Evolutionary conservation across 2,797 vertebrate genomes (phyloP).

Genomic region (Rhincodon typus): DNA sequence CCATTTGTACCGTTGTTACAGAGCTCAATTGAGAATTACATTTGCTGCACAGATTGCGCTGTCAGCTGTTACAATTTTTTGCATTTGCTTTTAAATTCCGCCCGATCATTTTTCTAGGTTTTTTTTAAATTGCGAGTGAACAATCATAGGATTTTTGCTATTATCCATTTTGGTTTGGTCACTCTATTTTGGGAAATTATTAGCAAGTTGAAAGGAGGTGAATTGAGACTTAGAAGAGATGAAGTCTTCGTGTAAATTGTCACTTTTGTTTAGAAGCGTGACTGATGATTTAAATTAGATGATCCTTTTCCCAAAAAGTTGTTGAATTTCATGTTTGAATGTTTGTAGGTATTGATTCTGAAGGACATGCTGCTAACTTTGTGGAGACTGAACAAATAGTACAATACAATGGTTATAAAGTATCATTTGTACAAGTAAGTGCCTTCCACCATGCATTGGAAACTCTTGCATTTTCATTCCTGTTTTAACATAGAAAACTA

Average conservation of each 20-base stretch:
- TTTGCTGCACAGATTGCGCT: neutral
- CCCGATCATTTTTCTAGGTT: neutral
- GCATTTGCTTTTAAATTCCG: neutral
- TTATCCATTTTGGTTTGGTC: neutral
- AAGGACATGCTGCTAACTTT: slow-evolving; percentile 94
- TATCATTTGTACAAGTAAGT: slow-evolving; percentile 83
- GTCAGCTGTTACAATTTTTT: neutral
- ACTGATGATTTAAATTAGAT: neutral
- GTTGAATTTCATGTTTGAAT: neutral
- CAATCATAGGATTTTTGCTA: neutral
- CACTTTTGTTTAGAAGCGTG: neutral
- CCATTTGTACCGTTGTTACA: neutral
- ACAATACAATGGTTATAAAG: slow-evolving; percentile 75
- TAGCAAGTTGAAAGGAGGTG: neutral
- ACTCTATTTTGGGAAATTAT: neutral
- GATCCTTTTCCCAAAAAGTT: neutral
- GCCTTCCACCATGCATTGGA: neutral
- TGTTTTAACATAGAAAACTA: neutral
- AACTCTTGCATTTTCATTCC: neutral
- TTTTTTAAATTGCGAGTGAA: neutral
- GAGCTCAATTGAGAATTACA: neutral
- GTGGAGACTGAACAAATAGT: slow-evolving; percentile 91
- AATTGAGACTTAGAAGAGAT: neutral
- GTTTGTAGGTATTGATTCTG: slow-evolving; percentile 79
- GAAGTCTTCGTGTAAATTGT: neutral